Evolutionary conservation across 2,113 vertebrate genomes (phyloP), one percentile per base, ranked within the genome.

Genomic region (Nothocercus julius): DNA sequence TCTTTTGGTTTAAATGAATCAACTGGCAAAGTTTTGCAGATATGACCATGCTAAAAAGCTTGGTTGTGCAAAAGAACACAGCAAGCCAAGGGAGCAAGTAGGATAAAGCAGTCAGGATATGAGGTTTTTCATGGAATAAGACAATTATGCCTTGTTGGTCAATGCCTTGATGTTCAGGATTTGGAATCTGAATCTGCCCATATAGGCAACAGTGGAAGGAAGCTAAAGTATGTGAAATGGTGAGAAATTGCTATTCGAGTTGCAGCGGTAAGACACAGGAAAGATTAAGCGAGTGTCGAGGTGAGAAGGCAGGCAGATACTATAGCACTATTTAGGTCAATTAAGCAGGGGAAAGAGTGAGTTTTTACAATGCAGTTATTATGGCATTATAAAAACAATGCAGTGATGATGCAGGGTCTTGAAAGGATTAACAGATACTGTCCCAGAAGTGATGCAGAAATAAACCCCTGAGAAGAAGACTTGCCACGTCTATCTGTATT

Each of bases 301-400:
- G 6, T 82, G 19, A 7, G 14, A 89, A 79, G 32, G 25, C 42
- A 40, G 38, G 54, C 79, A 44, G 13, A 70, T n/a, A 2, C 38
- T 69, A 51, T 9, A 83, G 11, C 28, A 51, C 44, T 36, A 56
- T 47, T 36, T n/a, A 4, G 27, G 11, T 32, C 56, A 93, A 58
- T 44, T 62, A 67, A 36, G 20, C 1, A 54, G 3, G 5, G 6
- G 13, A 77, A 88, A 40, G 19, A 42, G 1, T 0, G 0, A 25
- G 2, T 1, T 82, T 92, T 87, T 59, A 34, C 40, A 44, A 61
- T 13, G 13, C 11, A 87, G 16, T 49, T 86, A 81, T 14, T 78
- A 30, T 3, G 38, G 3, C 32, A 42, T 16, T 47, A 53, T 22
- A 64, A 49, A 32, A 42, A 66, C 4, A 75, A 11, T 20, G 22